Conservation (phyloP, 1,140 invertebrate species). For the Drosophila dunni region DNA sequence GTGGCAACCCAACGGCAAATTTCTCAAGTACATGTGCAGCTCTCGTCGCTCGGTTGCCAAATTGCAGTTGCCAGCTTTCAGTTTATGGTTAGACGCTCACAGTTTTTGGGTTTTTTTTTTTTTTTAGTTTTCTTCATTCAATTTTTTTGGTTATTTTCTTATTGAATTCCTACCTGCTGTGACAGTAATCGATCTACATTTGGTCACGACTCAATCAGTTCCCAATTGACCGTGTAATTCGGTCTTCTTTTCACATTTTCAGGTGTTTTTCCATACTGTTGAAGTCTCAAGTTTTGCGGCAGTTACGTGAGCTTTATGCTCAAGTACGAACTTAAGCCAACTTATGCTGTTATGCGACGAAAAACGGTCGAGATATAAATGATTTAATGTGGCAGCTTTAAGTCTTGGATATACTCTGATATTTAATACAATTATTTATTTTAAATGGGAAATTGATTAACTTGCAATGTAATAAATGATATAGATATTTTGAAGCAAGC, state of each 20-base stretch:
- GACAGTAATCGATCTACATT: slow-evolving; percentile 35
- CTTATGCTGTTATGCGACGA: not conserved
- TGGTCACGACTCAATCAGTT: slow-evolving; percentile 45
- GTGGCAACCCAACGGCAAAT: slow-evolving; percentile 15
- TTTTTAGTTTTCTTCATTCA: not conserved
- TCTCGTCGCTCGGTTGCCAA: not conserved
- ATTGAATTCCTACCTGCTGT: slow-evolving; percentile 27
- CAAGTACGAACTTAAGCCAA: not conserved
- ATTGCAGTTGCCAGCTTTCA: slow-evolving; percentile 5
- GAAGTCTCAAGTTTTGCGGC: slow-evolving; percentile 34
- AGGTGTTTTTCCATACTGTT: not conserved
- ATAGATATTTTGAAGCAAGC: no score
- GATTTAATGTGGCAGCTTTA: no score
- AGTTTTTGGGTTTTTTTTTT: slow-evolving; percentile 1
- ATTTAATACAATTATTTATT: no score
- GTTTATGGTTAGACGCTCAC: not conserved
- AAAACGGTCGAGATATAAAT: not conserved
- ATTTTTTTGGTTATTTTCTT: slow-evolving; percentile 10
- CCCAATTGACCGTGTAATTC: slow-evolving; percentile 52
- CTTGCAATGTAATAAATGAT: no score
- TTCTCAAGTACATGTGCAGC: slow-evolving; percentile 26
- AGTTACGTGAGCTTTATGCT: slow-evolving; percentile 37
- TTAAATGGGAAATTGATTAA: no score
- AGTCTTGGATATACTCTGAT: no score
- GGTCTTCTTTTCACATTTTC: slow-evolving; percentile 17